phyloP scores from a whole-genome alignment of 2,888 invertebrate genomes.

The Deladenus siricidicola region DNA sequence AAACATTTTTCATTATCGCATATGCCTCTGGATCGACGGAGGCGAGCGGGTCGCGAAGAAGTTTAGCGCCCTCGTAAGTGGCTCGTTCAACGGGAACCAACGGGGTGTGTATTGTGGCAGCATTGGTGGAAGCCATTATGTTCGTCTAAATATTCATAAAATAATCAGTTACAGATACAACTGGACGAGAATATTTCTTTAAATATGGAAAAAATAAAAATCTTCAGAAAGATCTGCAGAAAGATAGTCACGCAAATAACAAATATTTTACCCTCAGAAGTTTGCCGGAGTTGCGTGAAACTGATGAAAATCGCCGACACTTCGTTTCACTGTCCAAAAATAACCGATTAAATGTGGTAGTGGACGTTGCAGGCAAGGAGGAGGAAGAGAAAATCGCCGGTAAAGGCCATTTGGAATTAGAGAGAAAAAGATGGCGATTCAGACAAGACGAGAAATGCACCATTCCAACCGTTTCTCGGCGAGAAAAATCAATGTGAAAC shows the following conservation, averaged over 20 bases:
- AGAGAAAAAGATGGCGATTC: not conserved
- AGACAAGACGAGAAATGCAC: too few relatives aligned
- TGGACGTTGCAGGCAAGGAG: not conserved
- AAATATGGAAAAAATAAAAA: not conserved
- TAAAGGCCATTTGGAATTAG: not conserved
- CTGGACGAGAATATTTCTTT: not conserved
- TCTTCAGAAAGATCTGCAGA: too few relatives aligned
- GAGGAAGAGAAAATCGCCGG: too few relatives aligned
- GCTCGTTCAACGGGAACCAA: conserved; percentile 36
- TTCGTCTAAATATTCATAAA: not conserved
- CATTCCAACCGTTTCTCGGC: too few relatives aligned
- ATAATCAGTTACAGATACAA: too few relatives aligned
- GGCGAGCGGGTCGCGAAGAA: conserved; percentile 55
- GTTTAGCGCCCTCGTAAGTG: conserved; percentile 30
- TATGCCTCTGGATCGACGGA: conserved; percentile 79
- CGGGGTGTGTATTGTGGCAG: conserved; percentile 28
- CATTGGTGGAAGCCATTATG: conserved; percentile 29
- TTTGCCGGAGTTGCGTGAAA: too few relatives aligned
- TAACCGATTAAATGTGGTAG: not conserved
- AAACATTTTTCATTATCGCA: conserved; percentile 65
- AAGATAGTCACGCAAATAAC: too few relatives aligned
- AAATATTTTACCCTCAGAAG: too few relatives aligned
- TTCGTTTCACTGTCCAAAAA: not conserved
- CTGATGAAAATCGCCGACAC: not conserved
- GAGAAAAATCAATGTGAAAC: too few relatives aligned